Evolutionary conservation across 1,140 invertebrate species (phyloP), one percentile per base, ranked within the genome.

Genomic region (Drosophila funebris): DNA sequence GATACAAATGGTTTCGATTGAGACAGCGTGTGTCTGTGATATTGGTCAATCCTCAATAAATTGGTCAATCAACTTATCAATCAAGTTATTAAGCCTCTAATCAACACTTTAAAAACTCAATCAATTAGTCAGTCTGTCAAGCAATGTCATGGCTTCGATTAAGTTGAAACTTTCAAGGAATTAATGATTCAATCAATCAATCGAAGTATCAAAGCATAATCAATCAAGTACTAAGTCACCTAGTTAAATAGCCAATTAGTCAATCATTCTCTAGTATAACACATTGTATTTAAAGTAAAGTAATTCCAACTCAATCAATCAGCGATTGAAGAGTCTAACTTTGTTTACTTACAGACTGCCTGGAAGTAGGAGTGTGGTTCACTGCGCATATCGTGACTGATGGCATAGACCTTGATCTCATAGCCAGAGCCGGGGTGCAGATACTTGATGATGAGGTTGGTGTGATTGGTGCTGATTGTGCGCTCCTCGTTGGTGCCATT

Each of bases 301-400:
- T n/a, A n/a, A n/a, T n/a, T n/a, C n/a, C 4, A 14, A 11, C 11
- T 41, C 24, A 29, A 14, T 27, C 33, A n/a, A 36, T 36, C 33
- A 13, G 31, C 3, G 9, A n/a, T 33, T 11, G 0, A 33, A n/a
- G 3, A 33, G 4, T 0, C 11, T n/a, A n/a, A 13, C 2, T 36
- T 27, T 27, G 1, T 27, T 4, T 16, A 71, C 96, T 95, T 93
- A 97, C 96, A 96, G 73, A 98, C 96, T 71, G 97, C 96, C 93
- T 97, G 96, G 84, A 96, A 96, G 73, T 97, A 96, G 61, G 96
- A 94, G 91, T 97, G 96, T 14, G 96, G 96, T 90, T 98, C 97
- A 92, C 96, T 97, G 64, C 94, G 93, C 7, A 98, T 92, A 1
- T 95, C 95, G 92, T 98, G 96, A 80, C 96, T 97, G 33, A 97